phyloP scores from a whole-genome alignment of 2,113 vertebrate genomes.

The Arvicanthis niloticus region DNA sequence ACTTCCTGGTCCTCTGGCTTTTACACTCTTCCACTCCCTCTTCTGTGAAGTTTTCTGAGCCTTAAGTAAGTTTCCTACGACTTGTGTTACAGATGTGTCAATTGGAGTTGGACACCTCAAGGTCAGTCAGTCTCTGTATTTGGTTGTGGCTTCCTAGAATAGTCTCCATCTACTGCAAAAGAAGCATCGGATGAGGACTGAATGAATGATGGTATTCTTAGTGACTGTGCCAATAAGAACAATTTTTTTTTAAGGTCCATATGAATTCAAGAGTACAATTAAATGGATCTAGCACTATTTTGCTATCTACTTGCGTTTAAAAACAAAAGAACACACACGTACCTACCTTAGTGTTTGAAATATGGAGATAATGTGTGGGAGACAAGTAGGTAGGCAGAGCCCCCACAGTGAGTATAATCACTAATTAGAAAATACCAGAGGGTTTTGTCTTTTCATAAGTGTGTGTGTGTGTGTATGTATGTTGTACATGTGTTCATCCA shows the following conservation, averaged over 20 bases:
- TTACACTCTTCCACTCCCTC: background rate
- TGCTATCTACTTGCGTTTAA: background rate
- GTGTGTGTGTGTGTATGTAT: background rate
- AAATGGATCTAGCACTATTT: background rate
- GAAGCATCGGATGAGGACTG: background rate
- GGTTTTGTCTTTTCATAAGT: background rate
- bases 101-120: background rate
- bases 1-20: background rate
- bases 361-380: fast-evolving
- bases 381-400: background rate
- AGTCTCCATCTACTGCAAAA: background rate
- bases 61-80: background rate
- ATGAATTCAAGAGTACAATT: background rate
- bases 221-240: background rate
- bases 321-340: background rate
- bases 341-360: background rate
- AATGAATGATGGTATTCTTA: too few relatives aligned
- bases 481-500: too few relatives aligned
- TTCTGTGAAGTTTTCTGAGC: background rate
- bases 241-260: background rate
- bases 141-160: background rate
- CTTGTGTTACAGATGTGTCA: background rate
- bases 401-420: background rate
- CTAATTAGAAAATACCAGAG: background rate
- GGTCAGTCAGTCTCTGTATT: background rate